A percentile compares a stretch with the other conserved stretches of the same genome.
These are phyloP conservation scores for Globicephala melas DNA, from an alignment of 2,113 vertebrate species.

Conservation along the genomic window DNA sequence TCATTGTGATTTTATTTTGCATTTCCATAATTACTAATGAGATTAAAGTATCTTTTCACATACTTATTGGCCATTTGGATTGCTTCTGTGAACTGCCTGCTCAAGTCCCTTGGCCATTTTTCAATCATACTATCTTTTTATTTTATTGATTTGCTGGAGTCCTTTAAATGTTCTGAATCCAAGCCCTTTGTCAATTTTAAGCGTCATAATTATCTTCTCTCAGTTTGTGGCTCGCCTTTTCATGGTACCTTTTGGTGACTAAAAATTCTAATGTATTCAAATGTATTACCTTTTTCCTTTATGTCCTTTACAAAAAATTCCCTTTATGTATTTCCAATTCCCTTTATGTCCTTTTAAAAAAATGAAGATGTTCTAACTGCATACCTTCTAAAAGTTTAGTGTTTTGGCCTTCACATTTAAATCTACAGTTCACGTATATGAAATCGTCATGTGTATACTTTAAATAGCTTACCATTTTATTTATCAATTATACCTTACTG, in stretches of 20 bases:
- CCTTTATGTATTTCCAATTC: no score
- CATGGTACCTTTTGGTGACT: neutral
- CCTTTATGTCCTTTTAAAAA: neutral
- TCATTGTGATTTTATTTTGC: neutral
- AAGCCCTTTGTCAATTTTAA: neutral
- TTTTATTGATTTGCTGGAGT: neutral
- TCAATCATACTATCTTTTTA: neutral
- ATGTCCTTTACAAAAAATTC: neutral
- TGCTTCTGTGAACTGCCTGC: neutral
- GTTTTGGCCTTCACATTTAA: slow-evolving; percentile 1
- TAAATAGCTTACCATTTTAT: neutral
- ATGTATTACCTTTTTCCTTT: neutral
- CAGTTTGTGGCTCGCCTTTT: neutral
- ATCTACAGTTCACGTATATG: neutral
- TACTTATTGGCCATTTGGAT: neutral
- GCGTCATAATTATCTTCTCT: neutral
- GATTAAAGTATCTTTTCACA: neutral
- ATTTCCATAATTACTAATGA: neutral
- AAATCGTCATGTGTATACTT: neutral
- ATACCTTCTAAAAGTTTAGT: neutral
- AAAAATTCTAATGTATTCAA: neutral
- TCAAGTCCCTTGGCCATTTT: neutral
- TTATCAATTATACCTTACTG: neutral
- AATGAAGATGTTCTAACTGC: neutral
- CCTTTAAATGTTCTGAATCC: neutral